Percentiles rank a stretch among this genome's conserved stretches.
phyloP scores from a whole-genome alignment of 2,888 invertebrate genomes.

The Rhagium mordax region DNA sequence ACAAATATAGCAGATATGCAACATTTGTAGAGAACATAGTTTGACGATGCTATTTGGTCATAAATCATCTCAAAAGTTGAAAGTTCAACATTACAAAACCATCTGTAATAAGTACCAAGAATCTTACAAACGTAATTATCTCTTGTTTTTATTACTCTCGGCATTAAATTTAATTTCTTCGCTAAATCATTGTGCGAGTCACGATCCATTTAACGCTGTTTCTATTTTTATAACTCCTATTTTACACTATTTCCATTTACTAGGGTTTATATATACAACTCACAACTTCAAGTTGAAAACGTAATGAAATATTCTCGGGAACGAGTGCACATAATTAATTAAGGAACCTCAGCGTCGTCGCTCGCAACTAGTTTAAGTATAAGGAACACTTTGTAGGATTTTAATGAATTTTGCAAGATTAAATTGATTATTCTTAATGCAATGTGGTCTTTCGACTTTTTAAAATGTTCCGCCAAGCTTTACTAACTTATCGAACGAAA shows the following conservation, averaged over 20 bases:
- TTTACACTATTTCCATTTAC: neutral
- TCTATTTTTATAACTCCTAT: neutral
- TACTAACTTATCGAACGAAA: neutral
- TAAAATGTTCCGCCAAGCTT: neutral
- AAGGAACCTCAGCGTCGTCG: slow-evolving; percentile 5
- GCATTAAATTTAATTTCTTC: neutral
- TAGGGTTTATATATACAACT: neutral
- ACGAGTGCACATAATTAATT: slow-evolving; percentile 9
- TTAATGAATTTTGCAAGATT: slow-evolving; percentile 18
- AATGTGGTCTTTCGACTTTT: neutral
- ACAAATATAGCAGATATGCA: too few relatives aligned
- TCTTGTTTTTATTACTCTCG: neutral
- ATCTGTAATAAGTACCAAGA: neutral
- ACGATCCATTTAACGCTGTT: neutral
- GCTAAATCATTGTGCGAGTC: neutral
- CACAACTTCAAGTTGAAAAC: neutral
- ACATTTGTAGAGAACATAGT: too few relatives aligned
- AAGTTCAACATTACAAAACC: too few relatives aligned
- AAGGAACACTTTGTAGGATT: slow-evolving; percentile 7
- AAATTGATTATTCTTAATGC: slow-evolving; percentile 13
- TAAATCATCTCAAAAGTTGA: too few relatives aligned
- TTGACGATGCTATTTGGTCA: too few relatives aligned
- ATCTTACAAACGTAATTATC: neutral
- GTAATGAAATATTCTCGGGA: neutral
- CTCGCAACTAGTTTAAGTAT: slow-evolving; percentile 6